Conservation (phyloP, 1,140 invertebrate genomes). For the Drosophila kikkawai region DNA sequence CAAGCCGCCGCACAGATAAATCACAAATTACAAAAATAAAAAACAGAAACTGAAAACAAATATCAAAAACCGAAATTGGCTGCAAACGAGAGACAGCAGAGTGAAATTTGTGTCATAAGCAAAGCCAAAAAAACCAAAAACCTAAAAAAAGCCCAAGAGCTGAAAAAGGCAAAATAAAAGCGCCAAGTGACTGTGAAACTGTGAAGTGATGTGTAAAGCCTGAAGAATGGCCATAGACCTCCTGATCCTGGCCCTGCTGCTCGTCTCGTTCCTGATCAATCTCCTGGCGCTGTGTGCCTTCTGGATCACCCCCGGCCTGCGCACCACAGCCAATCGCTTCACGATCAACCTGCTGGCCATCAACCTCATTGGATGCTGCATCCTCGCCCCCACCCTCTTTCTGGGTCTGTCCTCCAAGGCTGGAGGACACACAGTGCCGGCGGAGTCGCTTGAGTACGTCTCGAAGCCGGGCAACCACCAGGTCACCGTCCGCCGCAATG, state of each 20-base stretch:
- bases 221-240: constrained; percentile 84
- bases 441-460: constrained; percentile 70
- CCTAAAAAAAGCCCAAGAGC: constrained; percentile 26
- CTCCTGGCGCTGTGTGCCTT: constrained; percentile 83
- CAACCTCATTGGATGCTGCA: constrained; percentile 81
- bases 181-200: constrained; percentile 70
- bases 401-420: constrained; percentile 53
- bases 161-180: constrained; percentile 29
- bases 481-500: constrained; percentile 71
- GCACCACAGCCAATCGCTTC: constrained; percentile 84
- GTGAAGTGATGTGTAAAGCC: constrained; percentile 72
- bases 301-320: constrained; percentile 82
- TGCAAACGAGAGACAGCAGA: constrained; percentile 57
- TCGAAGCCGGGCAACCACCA: constrained; percentile 81
- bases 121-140: constrained; percentile 40
- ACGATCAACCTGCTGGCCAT: constrained; percentile 84
- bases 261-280: constrained; percentile 84
- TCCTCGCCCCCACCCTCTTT: constrained; percentile 79
- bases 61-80: constrained; percentile 47
- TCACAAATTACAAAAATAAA: constrained; percentile 7
- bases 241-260: constrained; percentile 80
- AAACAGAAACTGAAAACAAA: constrained; percentile 24
- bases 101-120: constrained; percentile 72
- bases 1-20: constrained; percentile 48
- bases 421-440: background rate